phyloP scores from a whole-genome alignment of 2,888 invertebrate genomes.

The Frankliniella fusca region DNA sequence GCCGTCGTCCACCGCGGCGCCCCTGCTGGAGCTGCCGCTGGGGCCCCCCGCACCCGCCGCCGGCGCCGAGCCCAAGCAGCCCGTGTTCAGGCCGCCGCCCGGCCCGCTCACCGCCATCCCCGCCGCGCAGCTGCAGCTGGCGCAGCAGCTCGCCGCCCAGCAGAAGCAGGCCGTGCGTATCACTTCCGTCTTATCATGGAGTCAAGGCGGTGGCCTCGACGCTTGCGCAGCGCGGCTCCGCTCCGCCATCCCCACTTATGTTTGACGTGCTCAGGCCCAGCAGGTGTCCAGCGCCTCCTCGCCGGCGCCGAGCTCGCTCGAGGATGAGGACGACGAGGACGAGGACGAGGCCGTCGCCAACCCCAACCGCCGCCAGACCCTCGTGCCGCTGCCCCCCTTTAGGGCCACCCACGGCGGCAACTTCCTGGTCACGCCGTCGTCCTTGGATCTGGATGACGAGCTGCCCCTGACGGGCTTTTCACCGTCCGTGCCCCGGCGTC shows the following conservation, averaged over 20 bases:
- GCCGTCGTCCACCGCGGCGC: constrained; percentile 23
- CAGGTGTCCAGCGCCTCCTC: constrained; percentile 18
- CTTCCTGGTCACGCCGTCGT: constrained; percentile 8
- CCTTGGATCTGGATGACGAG: constrained; percentile 4
- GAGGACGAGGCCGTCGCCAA: constrained; percentile 42
- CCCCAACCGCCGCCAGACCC: constrained; percentile 1
- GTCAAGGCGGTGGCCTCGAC: not conserved
- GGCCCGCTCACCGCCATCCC: constrained; percentile 9
- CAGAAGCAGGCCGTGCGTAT: constrained; percentile 35
- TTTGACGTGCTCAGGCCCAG: not conserved
- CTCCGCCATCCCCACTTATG: too few species aligned
- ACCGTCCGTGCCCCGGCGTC: constrained; percentile 4
- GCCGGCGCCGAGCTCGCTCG: not conserved
- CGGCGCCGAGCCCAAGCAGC: constrained; percentile 32
- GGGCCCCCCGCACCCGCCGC: constrained; percentile 32
- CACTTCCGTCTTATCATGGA: not conserved
- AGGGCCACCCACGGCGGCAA: not conserved
- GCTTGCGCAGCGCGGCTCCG: not conserved
- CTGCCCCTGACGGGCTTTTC: not conserved
- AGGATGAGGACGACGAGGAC: constrained; percentile 41
- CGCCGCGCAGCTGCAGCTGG: constrained; percentile 42
- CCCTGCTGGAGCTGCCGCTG: constrained; percentile 30
- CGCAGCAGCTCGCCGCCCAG: constrained; percentile 46
- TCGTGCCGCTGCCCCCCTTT: not conserved
- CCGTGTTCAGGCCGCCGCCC: not conserved